Evolutionary conservation across 2,797 vertebrate species (phyloP).

Genomic region (Cuniculus paca): DNA sequence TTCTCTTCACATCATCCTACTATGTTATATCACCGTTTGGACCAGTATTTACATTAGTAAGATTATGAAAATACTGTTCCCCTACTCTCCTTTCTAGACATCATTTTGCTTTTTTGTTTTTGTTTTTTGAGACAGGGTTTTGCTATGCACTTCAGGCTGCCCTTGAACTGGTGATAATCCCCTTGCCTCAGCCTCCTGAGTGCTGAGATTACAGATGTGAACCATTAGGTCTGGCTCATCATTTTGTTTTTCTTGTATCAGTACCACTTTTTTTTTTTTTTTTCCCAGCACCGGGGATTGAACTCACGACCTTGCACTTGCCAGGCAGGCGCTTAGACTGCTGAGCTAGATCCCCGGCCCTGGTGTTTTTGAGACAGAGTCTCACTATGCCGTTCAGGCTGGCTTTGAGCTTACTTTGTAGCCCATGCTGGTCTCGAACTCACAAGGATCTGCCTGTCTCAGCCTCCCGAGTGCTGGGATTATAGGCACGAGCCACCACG

Average conservation of each 20-base stretch:
- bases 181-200: neutral
- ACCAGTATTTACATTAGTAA: neutral
- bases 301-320: too few relatives aligned
- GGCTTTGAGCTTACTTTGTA: too few relatives aligned
- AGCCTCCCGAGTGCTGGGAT: too few relatives aligned
- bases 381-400: too few relatives aligned
- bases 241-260: neutral
- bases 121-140: neutral
- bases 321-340: too few relatives aligned
- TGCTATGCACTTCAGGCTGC: neutral
- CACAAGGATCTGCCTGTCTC: too few relatives aligned
- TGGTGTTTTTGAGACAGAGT: too few relatives aligned
- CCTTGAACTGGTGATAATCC: neutral
- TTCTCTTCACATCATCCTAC: neutral
- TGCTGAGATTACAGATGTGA: neutral
- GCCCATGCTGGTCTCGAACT: too few relatives aligned
- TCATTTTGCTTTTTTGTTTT: neutral
- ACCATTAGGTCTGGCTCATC: fast-evolving
- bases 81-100: neutral
- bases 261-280: neutral
- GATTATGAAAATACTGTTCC: neutral
- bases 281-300: too few relatives aligned
- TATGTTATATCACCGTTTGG: neutral
- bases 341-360: too few relatives aligned
- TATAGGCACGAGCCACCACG: too few relatives aligned